Evolutionary conservation across 2,797 vertebrate species (phyloP).

Genomic region (Bucorvus abyssinicus): DNA sequence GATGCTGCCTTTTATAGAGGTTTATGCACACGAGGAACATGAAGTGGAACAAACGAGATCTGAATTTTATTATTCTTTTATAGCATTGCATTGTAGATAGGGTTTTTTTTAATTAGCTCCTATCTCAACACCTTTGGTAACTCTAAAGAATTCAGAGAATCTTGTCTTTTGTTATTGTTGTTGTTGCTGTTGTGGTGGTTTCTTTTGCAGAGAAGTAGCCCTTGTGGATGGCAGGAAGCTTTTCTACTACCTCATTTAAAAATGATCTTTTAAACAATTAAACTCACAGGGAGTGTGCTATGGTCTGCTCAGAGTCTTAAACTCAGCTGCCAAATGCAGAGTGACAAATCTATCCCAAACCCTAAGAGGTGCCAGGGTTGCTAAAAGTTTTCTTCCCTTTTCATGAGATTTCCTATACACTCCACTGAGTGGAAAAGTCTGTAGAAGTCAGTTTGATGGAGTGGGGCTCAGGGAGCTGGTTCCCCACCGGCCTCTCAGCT

Average conservation of each 20-base stretch:
- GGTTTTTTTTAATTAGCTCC: slow-evolving; percentile 72
- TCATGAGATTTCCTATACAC: neutral
- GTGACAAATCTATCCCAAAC: neutral
- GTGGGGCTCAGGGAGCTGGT: rapidly evolving
- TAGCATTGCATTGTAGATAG: slow-evolving; percentile 48
- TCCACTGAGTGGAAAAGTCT: neutral
- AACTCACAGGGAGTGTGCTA: neutral
- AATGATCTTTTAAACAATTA: neutral
- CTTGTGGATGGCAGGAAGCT: neutral
- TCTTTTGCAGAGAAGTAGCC: neutral
- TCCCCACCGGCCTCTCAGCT: neutral
- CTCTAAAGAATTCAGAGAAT: slow-evolving; percentile 56
- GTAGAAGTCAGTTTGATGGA: neutral
- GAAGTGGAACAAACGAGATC: slow-evolving; percentile 78
- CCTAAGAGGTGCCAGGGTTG: neutral
- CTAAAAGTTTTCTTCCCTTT: neutral
- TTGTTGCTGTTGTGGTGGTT: neutral
- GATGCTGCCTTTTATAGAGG: slow-evolving; percentile 61
- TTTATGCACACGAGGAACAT: slow-evolving; percentile 55
- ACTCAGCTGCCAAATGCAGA: neutral
- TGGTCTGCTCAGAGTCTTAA: neutral
- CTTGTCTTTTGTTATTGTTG: neutral
- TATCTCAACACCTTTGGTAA: slow-evolving; percentile 70
- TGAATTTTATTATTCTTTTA: slow-evolving; percentile 77
- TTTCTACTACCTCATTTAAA: neutral